These are phyloP conservation scores for Nebria salina DNA, from an alignment of 2,888 invertebrate species.

Conservation along the genomic window DNA sequence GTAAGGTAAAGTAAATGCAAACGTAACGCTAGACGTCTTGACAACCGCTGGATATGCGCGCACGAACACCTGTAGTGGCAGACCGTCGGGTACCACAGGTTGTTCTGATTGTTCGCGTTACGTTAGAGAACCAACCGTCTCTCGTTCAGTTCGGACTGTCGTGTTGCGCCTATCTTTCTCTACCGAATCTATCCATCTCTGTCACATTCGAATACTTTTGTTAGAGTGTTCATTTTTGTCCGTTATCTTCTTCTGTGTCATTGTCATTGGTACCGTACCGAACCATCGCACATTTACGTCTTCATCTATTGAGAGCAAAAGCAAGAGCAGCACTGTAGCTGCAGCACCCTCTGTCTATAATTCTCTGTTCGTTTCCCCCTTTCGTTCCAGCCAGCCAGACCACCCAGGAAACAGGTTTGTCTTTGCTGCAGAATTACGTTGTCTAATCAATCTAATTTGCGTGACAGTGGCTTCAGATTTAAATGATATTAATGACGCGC, in stretches of 20 bases:
- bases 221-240: not conserved
- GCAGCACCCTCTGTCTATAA: not conserved
- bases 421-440: slow-evolving; percentile 41
- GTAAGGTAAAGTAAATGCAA: not conserved
- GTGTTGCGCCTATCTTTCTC: not conserved
- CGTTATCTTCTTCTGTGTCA: not conserved
- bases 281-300: not conserved
- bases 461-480: slow-evolving; percentile 46
- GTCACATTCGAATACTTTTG: not conserved
- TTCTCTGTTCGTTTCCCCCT: not conserved
- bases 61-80: slow-evolving; percentile 17
- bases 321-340: too few relatives aligned
- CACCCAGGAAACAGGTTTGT: not conserved
- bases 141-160: slow-evolving; percentile 18
- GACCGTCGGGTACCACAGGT: slow-evolving; percentile 31
- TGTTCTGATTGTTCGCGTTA: slow-evolving; percentile 37
- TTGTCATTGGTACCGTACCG: not conserved
- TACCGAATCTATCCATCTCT: not conserved
- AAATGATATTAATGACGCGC: slow-evolving; percentile 46
- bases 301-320: not conserved
- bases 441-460: slow-evolving; percentile 46
- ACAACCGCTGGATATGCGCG: slow-evolving; percentile 8
- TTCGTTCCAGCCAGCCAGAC: not conserved
- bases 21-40: not conserved
- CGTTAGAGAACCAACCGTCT: slow-evolving; percentile 6